These are phyloP conservation scores for Micromussa lordhowensis DNA, from an alignment of 92 coral and sea anemone genomes.

Conservation along the genomic window DNA sequence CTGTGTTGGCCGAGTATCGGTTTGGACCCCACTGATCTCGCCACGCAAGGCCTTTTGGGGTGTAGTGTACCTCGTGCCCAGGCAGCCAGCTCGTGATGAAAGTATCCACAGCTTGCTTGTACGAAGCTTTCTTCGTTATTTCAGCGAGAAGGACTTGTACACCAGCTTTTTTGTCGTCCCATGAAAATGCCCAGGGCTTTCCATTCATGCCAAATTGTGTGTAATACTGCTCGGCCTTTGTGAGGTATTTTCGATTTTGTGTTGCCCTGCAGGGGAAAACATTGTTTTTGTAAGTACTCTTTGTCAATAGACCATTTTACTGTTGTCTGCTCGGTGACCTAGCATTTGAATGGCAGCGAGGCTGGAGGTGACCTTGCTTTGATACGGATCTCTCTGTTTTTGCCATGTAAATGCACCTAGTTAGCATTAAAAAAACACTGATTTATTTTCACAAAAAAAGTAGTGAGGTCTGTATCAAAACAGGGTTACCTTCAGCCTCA, in stretches of 20 bases:
- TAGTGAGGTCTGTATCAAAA: too few relatives aligned
- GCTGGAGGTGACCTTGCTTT: too few relatives aligned
- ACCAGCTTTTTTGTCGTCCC: conserved; percentile 89
- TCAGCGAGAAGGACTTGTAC: conserved; percentile 76
- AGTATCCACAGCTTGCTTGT: conserved; percentile 52
- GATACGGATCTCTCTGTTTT: too few relatives aligned
- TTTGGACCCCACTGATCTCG: conserved; percentile 87
- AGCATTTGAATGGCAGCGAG: too few relatives aligned
- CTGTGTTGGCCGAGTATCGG: conserved; percentile 92
- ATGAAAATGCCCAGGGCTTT: conserved; percentile 78
- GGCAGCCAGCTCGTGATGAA: conserved; percentile 84
- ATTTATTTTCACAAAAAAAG: too few relatives aligned
- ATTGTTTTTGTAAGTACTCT: neutral
- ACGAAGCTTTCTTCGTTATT: conserved; percentile 61
- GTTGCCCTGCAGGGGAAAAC: conserved; percentile 63
- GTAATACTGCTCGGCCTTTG: conserved; percentile 80
- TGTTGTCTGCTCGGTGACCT: too few relatives aligned
- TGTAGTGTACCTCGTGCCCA: conserved; percentile 69
- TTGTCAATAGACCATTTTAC: too few relatives aligned
- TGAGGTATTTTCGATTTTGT: conserved; percentile 56
- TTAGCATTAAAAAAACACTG: too few relatives aligned
- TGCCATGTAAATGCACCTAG: too few relatives aligned
- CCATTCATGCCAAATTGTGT: conserved; percentile 47
- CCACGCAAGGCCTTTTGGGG: conserved; percentile 95
- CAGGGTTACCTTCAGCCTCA: too few relatives aligned